Evolutionary conservation across 1,140 invertebrate genomes (phyloP).

Genomic region (Maconellicoccus hirsutus): DNA sequence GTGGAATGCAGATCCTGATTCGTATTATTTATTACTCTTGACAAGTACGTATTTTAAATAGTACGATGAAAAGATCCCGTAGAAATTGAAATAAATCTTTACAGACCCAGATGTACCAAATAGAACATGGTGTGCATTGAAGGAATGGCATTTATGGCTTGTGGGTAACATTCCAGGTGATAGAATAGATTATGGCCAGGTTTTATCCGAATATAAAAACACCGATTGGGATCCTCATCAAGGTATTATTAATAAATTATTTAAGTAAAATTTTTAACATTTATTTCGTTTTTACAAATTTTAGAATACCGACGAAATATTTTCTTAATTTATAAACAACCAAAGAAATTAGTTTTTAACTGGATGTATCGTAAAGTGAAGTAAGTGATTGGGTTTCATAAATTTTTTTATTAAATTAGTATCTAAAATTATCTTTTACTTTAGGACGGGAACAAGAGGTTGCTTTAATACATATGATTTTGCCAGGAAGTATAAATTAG

Average conservation of each 20-base stretch:
- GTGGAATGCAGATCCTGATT: constrained; percentile 45
- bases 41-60: constrained; percentile 37
- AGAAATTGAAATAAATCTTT: background rate
- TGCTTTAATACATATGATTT: background rate
- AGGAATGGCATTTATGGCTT: background rate
- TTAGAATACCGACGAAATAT: background rate
- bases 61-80: too few relatives aligned
- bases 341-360: background rate
- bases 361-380: too few relatives aligned
- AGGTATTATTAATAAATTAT: background rate
- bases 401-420: background rate
- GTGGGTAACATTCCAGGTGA: constrained; percentile 2
- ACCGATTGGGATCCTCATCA: background rate
- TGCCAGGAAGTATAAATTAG: background rate
- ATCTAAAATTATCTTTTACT: background rate
- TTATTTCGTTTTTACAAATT: background rate
- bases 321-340: background rate
- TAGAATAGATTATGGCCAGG: background rate
- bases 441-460: background rate
- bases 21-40: constrained; percentile 67
- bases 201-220: background rate
- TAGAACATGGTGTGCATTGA: background rate
- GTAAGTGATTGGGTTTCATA: too few relatives aligned
- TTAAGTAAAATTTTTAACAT: background rate
- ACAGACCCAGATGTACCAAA: background rate